phyloP scores from a whole-genome alignment of 2,888 invertebrate species.

The Drosophila meridionalis region DNA sequence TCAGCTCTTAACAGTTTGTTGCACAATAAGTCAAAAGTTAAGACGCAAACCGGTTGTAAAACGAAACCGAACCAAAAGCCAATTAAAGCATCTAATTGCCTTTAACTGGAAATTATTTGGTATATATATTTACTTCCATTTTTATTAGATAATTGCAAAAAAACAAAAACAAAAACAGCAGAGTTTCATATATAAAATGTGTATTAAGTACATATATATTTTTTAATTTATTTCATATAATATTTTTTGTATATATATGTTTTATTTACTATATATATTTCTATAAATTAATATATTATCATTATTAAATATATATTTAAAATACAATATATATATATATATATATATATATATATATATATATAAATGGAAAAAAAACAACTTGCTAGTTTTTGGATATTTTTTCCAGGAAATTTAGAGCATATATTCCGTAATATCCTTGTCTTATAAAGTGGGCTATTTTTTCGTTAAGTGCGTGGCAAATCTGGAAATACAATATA shows the following conservation, averaged over 20 bases:
- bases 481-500: no score
- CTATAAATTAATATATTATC: no score
- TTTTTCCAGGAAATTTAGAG: not conserved
- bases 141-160: not conserved
- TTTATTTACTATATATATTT: not conserved
- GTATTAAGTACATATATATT: not conserved
- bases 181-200: no score
- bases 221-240: not conserved
- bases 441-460: no score
- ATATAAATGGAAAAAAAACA: no score
- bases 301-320: no score
- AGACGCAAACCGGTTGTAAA: constrained; percentile 36
- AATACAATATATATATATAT: no score
- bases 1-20: constrained; percentile 38
- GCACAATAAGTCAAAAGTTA: constrained; percentile 46
- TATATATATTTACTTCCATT: constrained; percentile 18
- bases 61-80: constrained; percentile 46
- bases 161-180: not conserved
- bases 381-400: no score
- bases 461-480: no score
- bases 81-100: constrained; percentile 47
- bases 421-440: no score
- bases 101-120: constrained; percentile 36
- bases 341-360: no score
- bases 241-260: not conserved